Conservation (phyloP, 1,140 invertebrate species). For the Drosophila murphyi region DNA sequence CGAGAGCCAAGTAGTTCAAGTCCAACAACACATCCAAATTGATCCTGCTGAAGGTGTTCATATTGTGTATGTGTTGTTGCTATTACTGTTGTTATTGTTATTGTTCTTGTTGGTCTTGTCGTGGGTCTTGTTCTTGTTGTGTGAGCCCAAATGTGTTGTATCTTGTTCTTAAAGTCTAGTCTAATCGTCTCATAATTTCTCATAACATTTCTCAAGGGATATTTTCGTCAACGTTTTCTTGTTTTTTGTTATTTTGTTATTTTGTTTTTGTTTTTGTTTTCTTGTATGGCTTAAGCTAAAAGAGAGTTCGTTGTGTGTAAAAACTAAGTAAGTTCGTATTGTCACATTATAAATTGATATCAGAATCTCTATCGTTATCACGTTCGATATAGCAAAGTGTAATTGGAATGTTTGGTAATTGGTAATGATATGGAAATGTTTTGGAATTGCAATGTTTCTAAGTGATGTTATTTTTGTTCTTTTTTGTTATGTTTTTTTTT, state of each 20-base stretch:
- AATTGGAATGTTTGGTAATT: constrained; percentile 37
- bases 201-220: constrained; percentile 53
- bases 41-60: constrained; percentile 46
- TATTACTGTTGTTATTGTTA: constrained; percentile 20
- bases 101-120: constrained; percentile 39
- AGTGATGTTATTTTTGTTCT: constrained; percentile 14
- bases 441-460: constrained; percentile 15
- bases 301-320: constrained; percentile 66
- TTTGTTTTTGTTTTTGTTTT: constrained; percentile 19
- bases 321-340: constrained; percentile 64
- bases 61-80: constrained; percentile 49
- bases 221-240: constrained; percentile 59
- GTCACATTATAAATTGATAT: constrained; percentile 52
- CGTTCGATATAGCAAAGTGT: constrained; percentile 67
- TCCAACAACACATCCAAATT: constrained; percentile 53
- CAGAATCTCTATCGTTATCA: constrained; percentile 78
- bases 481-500: constrained; percentile 31
- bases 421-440: constrained; percentile 41
- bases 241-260: constrained; percentile 38
- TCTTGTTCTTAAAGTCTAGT: constrained; percentile 59
- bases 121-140: constrained; percentile 32
- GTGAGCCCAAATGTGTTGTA: constrained; percentile 72
- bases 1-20: constrained; percentile 34
- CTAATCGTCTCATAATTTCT: constrained; percentile 53
- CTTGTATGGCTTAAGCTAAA: constrained; percentile 72